Conservation (phyloP, 1,140 invertebrate species). For the Bombus impatiens region DNA sequence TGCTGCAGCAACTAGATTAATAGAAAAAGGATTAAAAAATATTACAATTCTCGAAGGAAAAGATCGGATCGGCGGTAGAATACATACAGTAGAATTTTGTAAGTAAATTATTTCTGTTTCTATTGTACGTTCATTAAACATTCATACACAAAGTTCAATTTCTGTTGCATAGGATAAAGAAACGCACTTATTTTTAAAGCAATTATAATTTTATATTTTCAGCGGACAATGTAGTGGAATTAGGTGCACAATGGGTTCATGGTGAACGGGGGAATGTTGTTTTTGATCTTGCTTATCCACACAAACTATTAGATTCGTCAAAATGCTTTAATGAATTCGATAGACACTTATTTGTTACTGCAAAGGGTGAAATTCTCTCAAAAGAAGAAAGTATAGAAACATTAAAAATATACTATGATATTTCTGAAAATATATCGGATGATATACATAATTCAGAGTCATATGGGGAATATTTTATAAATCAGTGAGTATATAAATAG, state of each 20-base stretch:
- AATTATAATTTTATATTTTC: slow-evolving; percentile 44
- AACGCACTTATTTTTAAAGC: background rate
- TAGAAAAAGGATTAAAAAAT: slow-evolving; percentile 80
- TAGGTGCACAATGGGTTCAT: slow-evolving; percentile 94
- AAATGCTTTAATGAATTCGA: slow-evolving; percentile 64
- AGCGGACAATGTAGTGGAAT: slow-evolving; percentile 86
- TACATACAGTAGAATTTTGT: slow-evolving; percentile 82
- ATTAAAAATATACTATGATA: slow-evolving; percentile 67
- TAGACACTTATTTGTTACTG: slow-evolving; percentile 73
- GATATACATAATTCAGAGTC: slow-evolving; percentile 72
- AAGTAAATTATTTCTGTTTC: slow-evolving; percentile 35
- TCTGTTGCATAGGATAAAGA: background rate
- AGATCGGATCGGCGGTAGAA: slow-evolving; percentile 84
- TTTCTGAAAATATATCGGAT: slow-evolving; percentile 60
- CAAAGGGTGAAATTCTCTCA: slow-evolving; percentile 75
- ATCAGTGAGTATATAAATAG: slow-evolving; percentile 71
- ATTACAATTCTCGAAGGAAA: slow-evolving; percentile 85
- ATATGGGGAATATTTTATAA: slow-evolving; percentile 81
- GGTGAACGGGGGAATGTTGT: slow-evolving; percentile 89
- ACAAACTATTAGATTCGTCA: slow-evolving; percentile 81
- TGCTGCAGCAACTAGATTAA: slow-evolving; percentile 83
- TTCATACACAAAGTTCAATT: background rate
- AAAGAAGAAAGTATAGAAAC: slow-evolving; percentile 65
- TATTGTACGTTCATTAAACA: background rate
- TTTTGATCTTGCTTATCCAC: slow-evolving; percentile 85